phyloP scores from a whole-genome alignment of 2,797 vertebrate species.

The Cossypha dichroa region DNA sequence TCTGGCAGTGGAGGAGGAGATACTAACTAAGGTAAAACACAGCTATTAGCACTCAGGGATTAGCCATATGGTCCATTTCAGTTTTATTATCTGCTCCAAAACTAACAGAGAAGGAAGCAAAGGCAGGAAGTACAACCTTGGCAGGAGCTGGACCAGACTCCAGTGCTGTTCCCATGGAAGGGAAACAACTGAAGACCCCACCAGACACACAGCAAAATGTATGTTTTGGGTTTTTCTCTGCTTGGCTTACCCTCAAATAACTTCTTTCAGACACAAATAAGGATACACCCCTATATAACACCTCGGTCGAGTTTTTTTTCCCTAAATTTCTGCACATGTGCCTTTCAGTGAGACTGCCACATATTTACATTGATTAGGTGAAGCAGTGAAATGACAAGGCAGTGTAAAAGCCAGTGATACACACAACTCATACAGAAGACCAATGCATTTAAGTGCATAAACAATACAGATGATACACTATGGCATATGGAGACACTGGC shows the following conservation, averaged over 20 bases:
- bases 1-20: slow-evolving; percentile 8
- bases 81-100: neutral
- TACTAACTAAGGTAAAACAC: neutral
- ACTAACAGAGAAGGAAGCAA: neutral
- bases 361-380: neutral
- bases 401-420: neutral
- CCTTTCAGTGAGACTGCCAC: neutral
- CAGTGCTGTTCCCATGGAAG: accelerated
- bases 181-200: neutral
- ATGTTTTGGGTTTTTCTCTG: neutral
- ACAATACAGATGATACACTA: neutral
- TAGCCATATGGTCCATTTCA: neutral
- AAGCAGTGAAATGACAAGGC: neutral
- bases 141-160: neutral
- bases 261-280: neutral
- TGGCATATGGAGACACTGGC: neutral
- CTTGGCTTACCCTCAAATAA: neutral
- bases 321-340: neutral
- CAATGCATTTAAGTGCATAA: neutral
- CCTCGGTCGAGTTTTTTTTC: neutral
- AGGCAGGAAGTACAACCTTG: neutral
- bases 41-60: neutral
- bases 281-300: neutral
- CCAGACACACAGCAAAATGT: neutral
- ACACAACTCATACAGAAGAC: neutral